These are phyloP conservation scores for Hoplodrina blanda DNA, from an alignment of 2,888 invertebrate species.

Conservation along the genomic window DNA sequence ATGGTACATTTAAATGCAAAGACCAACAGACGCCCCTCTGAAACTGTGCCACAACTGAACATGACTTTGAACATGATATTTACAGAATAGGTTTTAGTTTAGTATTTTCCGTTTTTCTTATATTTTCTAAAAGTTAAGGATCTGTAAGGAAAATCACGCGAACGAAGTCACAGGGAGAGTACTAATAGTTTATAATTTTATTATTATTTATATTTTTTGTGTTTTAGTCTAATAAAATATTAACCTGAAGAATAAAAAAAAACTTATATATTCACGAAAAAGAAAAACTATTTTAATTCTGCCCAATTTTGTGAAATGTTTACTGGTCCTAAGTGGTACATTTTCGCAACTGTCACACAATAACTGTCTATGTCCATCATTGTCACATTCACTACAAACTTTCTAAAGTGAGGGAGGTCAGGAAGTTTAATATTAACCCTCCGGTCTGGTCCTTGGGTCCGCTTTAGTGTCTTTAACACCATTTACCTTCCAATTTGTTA, in stretches of 20 bases:
- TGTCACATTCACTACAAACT: constrained; percentile 45
- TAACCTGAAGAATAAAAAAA: too few species aligned
- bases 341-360: constrained; percentile 46
- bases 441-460: not conserved
- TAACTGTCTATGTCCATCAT: constrained; percentile 40
- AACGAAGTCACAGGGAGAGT: too few species aligned
- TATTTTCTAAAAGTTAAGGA: too few species aligned
- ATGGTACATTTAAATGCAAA: constrained; percentile 68
- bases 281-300: constrained; percentile 39
- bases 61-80: constrained; percentile 10
- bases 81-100: not conserved
- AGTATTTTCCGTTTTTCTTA: too few species aligned
- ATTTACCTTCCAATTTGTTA: not conserved
- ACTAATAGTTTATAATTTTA: too few species aligned
- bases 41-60: constrained; percentile 15
- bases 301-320: constrained; percentile 40
- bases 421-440: constrained; percentile 14
- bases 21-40: constrained; percentile 30
- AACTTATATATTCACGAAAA: constrained; percentile 5
- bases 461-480: constrained; percentile 6
- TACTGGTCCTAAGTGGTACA: constrained; percentile 39
- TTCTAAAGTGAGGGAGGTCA: constrained; percentile 43
- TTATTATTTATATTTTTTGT: too few species aligned
- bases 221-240: too few species aligned
- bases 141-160: too few species aligned